Percentiles rank a stretch among this genome's conserved stretches.
phyloP scores from a whole-genome alignment of 1,140 invertebrate genomes.

The Cyclina sinensis region DNA sequence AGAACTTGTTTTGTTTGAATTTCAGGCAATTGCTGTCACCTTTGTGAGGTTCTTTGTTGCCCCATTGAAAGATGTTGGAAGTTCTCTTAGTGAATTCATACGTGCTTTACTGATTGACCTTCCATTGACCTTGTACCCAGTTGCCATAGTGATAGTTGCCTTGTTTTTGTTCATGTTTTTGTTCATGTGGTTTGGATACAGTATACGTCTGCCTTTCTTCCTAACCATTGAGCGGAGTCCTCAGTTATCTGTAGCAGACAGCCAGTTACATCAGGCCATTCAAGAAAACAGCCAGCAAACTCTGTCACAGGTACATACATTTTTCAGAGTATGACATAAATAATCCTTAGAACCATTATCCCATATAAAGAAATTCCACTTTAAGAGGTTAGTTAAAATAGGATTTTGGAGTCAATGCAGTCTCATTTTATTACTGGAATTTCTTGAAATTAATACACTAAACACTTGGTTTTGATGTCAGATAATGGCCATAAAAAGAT shows the following conservation, averaged over 20 bases:
- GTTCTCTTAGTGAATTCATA: constrained; percentile 75
- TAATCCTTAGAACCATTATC: too few relatives aligned
- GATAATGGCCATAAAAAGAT: too few relatives aligned
- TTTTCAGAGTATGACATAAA: too few relatives aligned
- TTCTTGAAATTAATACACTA: too few relatives aligned
- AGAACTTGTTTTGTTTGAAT: neutral
- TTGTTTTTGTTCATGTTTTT: constrained; percentile 75
- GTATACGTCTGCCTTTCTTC: constrained; percentile 76
- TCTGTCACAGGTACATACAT: constrained; percentile 52
- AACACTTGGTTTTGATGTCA: too few relatives aligned
- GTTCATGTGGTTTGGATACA: constrained; percentile 78
- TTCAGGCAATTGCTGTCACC: constrained; percentile 78
- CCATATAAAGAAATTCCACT: too few relatives aligned
- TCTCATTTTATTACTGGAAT: too few relatives aligned
- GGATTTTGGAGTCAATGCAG: too few relatives aligned
- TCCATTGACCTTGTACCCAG: constrained; percentile 75
- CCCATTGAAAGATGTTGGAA: constrained; percentile 78
- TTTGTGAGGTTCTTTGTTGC: constrained; percentile 77
- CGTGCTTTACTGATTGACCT: constrained; percentile 75
- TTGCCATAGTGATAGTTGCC: constrained; percentile 69
- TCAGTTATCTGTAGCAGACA: constrained; percentile 37
- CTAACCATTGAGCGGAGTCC: constrained; percentile 76
- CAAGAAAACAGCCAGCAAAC: constrained; percentile 61
- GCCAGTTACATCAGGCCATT: constrained; percentile 58
- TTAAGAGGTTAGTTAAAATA: too few relatives aligned